These are phyloP conservation scores for Bilobella aurantiaca DNA, from an alignment of 1,140 invertebrate genomes.

Conservation along the genomic window DNA sequence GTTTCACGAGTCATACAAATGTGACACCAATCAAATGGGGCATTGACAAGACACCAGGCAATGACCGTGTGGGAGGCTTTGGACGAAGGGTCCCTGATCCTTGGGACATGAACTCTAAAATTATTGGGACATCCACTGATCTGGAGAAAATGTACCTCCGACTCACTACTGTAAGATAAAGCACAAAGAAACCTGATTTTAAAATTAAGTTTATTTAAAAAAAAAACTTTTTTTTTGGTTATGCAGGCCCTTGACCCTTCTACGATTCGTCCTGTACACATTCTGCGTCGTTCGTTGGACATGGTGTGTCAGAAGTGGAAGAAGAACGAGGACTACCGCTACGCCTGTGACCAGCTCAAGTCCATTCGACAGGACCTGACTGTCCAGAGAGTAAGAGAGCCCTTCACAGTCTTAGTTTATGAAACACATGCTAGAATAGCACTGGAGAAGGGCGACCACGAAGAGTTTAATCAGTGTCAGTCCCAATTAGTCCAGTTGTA, in stretches of 20 bases:
- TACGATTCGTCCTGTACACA: constrained; percentile 75
- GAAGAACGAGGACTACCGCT: constrained; percentile 80
- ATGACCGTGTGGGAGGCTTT: constrained; percentile 50
- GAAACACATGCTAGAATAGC: constrained; percentile 96
- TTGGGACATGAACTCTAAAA: constrained; percentile 12
- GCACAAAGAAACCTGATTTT: constrained; percentile 4
- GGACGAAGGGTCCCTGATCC: not conserved
- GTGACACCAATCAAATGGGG: constrained; percentile 38
- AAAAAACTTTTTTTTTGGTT: not conserved
- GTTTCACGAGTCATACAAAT: constrained; percentile 19
- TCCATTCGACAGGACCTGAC: constrained; percentile 97
- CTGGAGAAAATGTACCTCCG: constrained; percentile 90
- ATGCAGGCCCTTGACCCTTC: constrained; percentile 76
- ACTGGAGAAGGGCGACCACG: constrained; percentile 91
- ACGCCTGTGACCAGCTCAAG: constrained; percentile 95
- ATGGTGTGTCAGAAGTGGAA: constrained; percentile 87
- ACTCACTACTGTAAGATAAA: constrained; percentile 64
- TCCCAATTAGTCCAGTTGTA: constrained; percentile 92
- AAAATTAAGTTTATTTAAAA: not conserved
- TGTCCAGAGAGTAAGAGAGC: constrained; percentile 88
- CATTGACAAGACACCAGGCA: constrained; percentile 45
- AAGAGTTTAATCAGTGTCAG: constrained; percentile 94
- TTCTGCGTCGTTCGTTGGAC: constrained; percentile 70
- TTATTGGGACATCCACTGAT: constrained; percentile 83
- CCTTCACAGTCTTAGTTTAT: constrained; percentile 91